Evolutionary conservation across 2,888 invertebrate species (phyloP).

Genomic region (Tipula helvola): DNA sequence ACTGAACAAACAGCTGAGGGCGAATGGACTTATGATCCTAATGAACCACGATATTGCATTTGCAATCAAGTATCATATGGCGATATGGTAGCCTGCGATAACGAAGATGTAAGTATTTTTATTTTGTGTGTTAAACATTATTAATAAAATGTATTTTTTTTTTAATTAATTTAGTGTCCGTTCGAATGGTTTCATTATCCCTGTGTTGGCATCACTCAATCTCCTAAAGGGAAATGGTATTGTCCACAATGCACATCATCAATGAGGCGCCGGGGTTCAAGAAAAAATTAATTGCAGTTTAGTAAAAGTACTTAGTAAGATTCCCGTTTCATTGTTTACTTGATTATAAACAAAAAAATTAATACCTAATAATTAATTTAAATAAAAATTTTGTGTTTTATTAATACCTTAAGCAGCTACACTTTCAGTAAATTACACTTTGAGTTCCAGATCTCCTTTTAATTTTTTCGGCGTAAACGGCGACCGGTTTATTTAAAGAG

Average conservation of each 20-base stretch:
- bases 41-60: conserved; percentile 91
- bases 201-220: conserved; percentile 90
- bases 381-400: not conserved
- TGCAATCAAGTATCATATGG: conserved; percentile 97
- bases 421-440: too few relatives aligned
- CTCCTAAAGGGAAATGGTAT: conserved; percentile 98
- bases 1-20: conserved; percentile 43
- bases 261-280: conserved; percentile 70
- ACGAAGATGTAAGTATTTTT: conserved; percentile 66
- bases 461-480: too few relatives aligned
- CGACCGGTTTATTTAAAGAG: too few relatives aligned
- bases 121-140: not conserved
- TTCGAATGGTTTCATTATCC: conserved; percentile 99
- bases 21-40: conserved; percentile 90
- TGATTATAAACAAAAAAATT: not conserved
- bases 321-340: not conserved
- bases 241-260: conserved; percentile 89
- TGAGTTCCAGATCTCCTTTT: too few relatives aligned
- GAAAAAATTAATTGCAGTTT: conserved; percentile 49
- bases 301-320: not conserved
- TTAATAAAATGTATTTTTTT: conserved; percentile 13
- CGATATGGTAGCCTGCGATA: conserved; percentile 99
- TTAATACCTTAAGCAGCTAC: too few relatives aligned
- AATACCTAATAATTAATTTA: not conserved
- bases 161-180: conserved; percentile 65